phyloP scores from a whole-genome alignment of 2,888 invertebrate species.

The Slavum lentiscoides region DNA sequence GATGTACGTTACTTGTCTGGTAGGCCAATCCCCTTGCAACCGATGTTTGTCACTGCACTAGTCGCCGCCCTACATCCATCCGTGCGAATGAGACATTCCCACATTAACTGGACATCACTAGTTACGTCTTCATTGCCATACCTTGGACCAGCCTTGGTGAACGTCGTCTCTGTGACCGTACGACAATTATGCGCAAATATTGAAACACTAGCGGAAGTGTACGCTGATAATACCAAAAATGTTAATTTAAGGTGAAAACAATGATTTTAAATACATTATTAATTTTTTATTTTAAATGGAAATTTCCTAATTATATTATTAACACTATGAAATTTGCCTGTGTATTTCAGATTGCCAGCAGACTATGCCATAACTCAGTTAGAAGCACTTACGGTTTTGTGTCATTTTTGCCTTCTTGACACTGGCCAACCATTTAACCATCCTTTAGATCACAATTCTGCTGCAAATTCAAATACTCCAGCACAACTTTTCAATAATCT shows the following conservation, averaged over 20 bases:
- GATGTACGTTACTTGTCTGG: conserved; percentile 66
- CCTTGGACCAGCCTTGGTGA: conserved; percentile 75
- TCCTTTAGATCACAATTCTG: conserved; percentile 57
- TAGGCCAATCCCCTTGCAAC: conserved; percentile 74
- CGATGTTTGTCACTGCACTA: conserved; percentile 79
- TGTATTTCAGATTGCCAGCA: conserved; percentile 62
- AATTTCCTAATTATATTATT: neutral
- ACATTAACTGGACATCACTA: conserved; percentile 81
- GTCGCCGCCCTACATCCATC: conserved; percentile 72
- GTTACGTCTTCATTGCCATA: conserved; percentile 80
- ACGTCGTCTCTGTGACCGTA: conserved; percentile 76
- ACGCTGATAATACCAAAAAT: conserved; percentile 46
- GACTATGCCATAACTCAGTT: conserved; percentile 79
- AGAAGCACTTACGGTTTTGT: conserved; percentile 76
- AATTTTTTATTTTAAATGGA: no score
- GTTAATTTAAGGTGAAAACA: conserved; percentile 47
- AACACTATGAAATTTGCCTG: neutral
- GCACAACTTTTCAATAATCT: conserved; percentile 79
- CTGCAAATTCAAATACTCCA: conserved; percentile 58
- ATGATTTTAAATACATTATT: neutral
- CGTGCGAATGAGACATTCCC: conserved; percentile 64
- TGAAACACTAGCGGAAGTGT: conserved; percentile 65
- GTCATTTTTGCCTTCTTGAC: conserved; percentile 79
- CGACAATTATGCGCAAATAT: conserved; percentile 80
- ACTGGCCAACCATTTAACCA: conserved; percentile 67